Evolutionary conservation across 2,797 vertebrate species (phyloP).

Genomic region (Sebastiscus tertius): DNA sequence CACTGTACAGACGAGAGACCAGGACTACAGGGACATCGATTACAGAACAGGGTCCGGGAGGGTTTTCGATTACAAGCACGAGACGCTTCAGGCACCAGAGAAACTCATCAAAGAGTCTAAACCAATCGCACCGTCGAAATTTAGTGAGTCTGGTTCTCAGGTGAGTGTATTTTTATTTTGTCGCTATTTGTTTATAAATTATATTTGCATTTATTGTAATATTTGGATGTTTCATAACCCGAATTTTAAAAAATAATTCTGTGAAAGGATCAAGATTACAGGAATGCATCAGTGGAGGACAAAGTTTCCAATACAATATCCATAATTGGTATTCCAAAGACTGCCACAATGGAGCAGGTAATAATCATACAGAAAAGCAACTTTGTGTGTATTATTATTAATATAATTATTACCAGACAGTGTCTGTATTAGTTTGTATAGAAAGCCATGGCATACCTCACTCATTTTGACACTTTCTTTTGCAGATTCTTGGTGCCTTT

Average conservation of each 20-base stretch:
- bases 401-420: not conserved
- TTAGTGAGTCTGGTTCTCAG: constrained; percentile 81
- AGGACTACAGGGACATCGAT: constrained; percentile 97
- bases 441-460: not conserved
- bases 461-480: constrained; percentile 1
- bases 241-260: constrained; percentile 37
- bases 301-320: constrained; percentile 93
- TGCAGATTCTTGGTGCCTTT: constrained; percentile 85
- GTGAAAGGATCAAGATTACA: constrained; percentile 87
- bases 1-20: constrained; percentile 87
- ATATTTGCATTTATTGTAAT: not conserved
- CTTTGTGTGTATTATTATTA: not conserved
- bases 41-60: constrained; percentile 89
- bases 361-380: constrained; percentile 38
- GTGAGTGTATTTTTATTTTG: constrained; percentile 56
- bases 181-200: not conserved
- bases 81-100: constrained; percentile 83
- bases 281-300: constrained; percentile 84
- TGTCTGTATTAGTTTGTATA: not conserved
- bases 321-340: constrained; percentile 93
- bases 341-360: constrained; percentile 95
- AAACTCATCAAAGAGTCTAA: constrained; percentile 85
- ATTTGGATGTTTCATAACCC: constrained; percentile 23
- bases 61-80: constrained; percentile 89
- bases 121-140: constrained; percentile 73